These are phyloP conservation scores for Idaea straminata DNA, from an alignment of 2,888 invertebrate species.

Conservation along the genomic window DNA sequence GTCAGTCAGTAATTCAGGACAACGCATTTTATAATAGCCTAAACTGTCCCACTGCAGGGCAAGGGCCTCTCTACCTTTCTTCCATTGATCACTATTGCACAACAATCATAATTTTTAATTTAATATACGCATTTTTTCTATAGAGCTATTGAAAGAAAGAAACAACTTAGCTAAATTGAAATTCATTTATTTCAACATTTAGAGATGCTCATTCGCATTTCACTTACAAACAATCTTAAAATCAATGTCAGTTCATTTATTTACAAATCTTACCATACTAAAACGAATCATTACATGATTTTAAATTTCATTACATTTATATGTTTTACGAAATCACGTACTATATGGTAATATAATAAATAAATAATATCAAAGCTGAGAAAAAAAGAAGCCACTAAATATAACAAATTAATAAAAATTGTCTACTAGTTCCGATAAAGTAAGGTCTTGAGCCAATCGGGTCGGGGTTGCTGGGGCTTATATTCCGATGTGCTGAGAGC, in stretches of 20 bases:
- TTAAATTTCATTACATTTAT: constrained; percentile 31
- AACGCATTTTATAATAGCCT: no score
- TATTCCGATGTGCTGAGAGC: constrained; percentile 68
- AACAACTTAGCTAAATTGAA: constrained; percentile 35
- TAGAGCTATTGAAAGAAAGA: constrained; percentile 21
- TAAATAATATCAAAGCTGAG: neutral
- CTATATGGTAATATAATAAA: constrained; percentile 16
- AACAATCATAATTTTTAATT: no score
- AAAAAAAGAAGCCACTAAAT: constrained; percentile 9
- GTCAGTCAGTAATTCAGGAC: no score
- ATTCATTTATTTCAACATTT: constrained; percentile 73
- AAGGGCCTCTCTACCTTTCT: no score
- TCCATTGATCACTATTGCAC: no score
- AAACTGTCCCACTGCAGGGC: no score
- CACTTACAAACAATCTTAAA: constrained; percentile 67
- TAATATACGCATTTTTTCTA: no score
- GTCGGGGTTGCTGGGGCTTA: constrained; percentile 62
- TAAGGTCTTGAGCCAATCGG: constrained; percentile 70
- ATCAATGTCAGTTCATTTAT: constrained; percentile 66
- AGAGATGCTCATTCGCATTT: constrained; percentile 61
- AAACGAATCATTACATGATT: constrained; percentile 36
- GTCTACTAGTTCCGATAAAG: constrained; percentile 67
- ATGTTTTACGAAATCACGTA: constrained; percentile 16
- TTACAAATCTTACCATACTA: constrained; percentile 45
- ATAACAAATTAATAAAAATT: constrained; percentile 21